phyloP scores from a whole-genome alignment of 2,113 vertebrate species.

The Catharus fuscescens region DNA sequence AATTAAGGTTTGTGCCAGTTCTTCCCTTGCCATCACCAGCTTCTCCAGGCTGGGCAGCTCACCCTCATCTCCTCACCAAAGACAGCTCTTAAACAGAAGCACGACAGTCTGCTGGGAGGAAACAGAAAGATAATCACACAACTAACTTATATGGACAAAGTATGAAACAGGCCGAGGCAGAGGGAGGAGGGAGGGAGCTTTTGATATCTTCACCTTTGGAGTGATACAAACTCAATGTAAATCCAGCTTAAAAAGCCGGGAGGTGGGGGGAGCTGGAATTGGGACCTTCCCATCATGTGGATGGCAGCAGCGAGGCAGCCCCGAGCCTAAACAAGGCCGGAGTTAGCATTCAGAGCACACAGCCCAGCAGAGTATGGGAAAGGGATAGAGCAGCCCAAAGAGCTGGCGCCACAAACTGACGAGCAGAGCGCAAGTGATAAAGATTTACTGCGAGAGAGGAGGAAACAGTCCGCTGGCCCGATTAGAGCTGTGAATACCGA shows the following conservation, averaged over 20 bases:
- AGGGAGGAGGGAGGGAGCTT: neutral
- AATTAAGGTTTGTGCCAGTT: constrained; percentile 45
- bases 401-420: constrained; percentile 79
- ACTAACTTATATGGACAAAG: constrained; percentile 27
- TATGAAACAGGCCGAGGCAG: neutral
- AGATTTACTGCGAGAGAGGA: constrained; percentile 83
- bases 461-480: constrained; percentile 78
- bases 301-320: neutral
- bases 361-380: constrained; percentile 39
- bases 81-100: neutral
- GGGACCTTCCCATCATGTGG: constrained; percentile 2
- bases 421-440: constrained; percentile 79
- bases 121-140: neutral
- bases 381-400: constrained; percentile 71
- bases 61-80: constrained; percentile 8
- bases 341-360: constrained; percentile 71
- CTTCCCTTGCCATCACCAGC: constrained; percentile 17
- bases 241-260: neutral
- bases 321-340: constrained; percentile 15
- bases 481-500: constrained; percentile 80
- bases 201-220: neutral
- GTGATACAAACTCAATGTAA: neutral
- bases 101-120: neutral
- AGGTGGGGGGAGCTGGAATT: neutral
- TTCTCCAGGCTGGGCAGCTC: constrained; percentile 15